Base-by-base conservation (phyloP, 2,888 invertebrate species). In the Caenorhabditis japonica region DNA sequence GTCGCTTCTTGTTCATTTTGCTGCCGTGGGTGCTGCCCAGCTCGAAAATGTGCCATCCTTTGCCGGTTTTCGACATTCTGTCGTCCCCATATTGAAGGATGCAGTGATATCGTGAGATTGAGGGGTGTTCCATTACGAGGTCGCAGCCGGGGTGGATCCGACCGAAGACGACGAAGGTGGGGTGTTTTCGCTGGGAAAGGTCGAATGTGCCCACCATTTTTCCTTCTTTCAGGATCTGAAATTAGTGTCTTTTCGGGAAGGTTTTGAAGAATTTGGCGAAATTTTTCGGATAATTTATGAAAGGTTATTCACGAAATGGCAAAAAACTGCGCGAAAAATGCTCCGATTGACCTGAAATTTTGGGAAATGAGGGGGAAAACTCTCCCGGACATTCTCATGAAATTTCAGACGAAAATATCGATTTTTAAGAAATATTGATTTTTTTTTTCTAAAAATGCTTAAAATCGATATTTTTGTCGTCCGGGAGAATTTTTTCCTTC, bases 1-100 rank as follows among this genome's bases (percentile, higher is more conserved):
- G 27, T 23, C 62, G 88, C 55, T 92, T 91, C 85, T 94, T 94
- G 88, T 99, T 97, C 64, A 77, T 66, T 51, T 52, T 58, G 8
- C 95, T 95, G 0, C 97, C 97, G 87, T 97, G 97, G 0, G 96
- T 95, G 87, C 95, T 96, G 59, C 91, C 93, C 93, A 97, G 90
- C 89, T 99, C 97, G 85, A 92, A 95, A 7, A 97, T 88, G 88
- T 96, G 97, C 91, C 95, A 94, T 0, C 97, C 97, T 58, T 75
- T 76, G 4, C 75, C 75, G 17, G 51, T 59, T 46, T 75, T 79
- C 21, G 97, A 91, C 95, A 94, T 1, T 96, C 96, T 21, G 58
- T 76, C 75, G 34, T 79, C 72, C n/a, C 94, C 92, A 88, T 93
- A 96, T 88, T 97, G 97, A 0, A 97, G 89, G 3, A 97, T 91